A percentile compares a stretch with the other conserved stretches of the same genome.
These are phyloP conservation scores for Naja naja DNA, from an alignment of 2,113 vertebrate species.

Conservation along the genomic window DNA sequence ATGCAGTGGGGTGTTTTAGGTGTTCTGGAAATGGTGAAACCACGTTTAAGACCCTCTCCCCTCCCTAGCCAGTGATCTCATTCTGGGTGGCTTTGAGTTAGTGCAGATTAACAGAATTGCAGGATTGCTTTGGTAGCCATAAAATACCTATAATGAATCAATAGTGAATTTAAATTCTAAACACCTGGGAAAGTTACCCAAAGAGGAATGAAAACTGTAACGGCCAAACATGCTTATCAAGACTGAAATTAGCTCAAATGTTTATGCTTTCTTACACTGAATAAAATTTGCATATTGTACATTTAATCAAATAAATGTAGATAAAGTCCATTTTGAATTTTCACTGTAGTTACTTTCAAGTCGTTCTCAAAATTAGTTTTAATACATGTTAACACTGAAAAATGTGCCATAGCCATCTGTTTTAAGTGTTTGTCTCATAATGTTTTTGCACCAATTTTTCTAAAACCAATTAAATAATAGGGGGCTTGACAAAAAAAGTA, in stretches of 20 bases:
- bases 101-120: background rate
- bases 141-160: background rate
- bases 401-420: slow-evolving; percentile 66
- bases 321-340: slow-evolving; percentile 57
- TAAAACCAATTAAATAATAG: slow-evolving; percentile 43
- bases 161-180: background rate
- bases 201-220: background rate
- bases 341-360: slow-evolving; percentile 57
- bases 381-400: slow-evolving; percentile 53
- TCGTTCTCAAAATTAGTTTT: slow-evolving; percentile 58
- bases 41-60: background rate
- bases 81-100: background rate
- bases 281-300: slow-evolving; percentile 46
- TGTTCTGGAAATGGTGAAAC: background rate
- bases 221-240: slow-evolving; percentile 1
- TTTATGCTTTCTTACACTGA: slow-evolving; percentile 35
- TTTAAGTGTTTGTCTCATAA: slow-evolving; percentile 71
- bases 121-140: background rate
- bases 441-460: slow-evolving; percentile 50
- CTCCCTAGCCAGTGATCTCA: background rate
- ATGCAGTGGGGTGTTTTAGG: background rate
- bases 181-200: background rate
- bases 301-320: slow-evolving; percentile 65
- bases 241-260: slow-evolving; percentile 18
- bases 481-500: slow-evolving; percentile 57